These are phyloP conservation scores for Halocaridina rubra DNA, from an alignment of 2,888 invertebrate species.

Conservation along the genomic window DNA sequence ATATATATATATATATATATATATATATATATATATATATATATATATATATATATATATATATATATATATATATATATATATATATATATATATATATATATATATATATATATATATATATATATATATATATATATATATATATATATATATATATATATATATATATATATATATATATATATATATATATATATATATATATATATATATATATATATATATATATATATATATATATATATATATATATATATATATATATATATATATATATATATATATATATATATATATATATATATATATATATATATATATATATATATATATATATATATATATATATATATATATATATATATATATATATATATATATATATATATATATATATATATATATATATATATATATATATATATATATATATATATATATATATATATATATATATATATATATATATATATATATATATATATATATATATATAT, in stretches of 20 bases:
- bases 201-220: background rate
- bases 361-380: background rate
- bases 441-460: slow-evolving; percentile 8
- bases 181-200: background rate
- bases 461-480: slow-evolving; percentile 8
- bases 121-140: background rate
- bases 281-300: background rate
- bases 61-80: background rate
- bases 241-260: background rate
- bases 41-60: background rate
- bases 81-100: background rate
- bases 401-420: background rate
- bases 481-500: slow-evolving; percentile 4
- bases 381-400: background rate
- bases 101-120: background rate
- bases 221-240: background rate
- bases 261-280: background rate
- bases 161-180: background rate
- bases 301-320: background rate
- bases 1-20: background rate
- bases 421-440: slow-evolving; percentile 8
- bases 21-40: background rate
- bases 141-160: background rate
- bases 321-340: slow-evolving; percentile 8
- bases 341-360: slow-evolving; percentile 8